Evolutionary conservation across 2,113 vertebrate genomes (phyloP), one percentile per base, ranked within the genome.

Genomic region (Marmota flaviventris): DNA sequence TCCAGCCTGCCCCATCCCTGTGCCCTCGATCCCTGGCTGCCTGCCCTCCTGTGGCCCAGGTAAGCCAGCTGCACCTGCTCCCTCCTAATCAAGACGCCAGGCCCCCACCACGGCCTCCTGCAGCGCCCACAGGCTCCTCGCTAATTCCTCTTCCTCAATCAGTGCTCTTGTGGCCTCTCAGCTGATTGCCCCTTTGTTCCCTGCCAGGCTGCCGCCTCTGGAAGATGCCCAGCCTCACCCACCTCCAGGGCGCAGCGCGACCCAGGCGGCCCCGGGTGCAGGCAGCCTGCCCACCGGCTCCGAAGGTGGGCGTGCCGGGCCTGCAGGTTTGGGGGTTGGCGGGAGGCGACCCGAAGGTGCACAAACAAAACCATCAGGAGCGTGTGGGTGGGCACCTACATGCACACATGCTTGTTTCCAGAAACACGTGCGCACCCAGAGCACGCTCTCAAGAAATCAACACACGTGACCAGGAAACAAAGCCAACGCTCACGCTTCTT

Each of bases 81-180:
- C 97, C 96, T 96, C 91, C 92, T 98, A 98, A 98, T 98, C 98
- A 98, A 96, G 90, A 96, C 69, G 89, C 89, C 85, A 93, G 83
- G 45, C 51, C 70, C 27, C 73, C 42, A 58, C 89, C 94, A 91
- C 51, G 0, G 5, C 93, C 70, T 61, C 96, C 92, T n/a, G 48
- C 73, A 5, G 87, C 86, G 89, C 67, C 93, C 86, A 2, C 91
- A 95, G 97, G 53, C 72, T 95, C 85, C 91, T 89, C 1, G 16
- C 96, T 98, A 96, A 98, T 76, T 95, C 61, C 96, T 98, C 98
- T 98, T 98, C 98, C 98, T 98, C 98, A 98, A 98, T 98, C 98
- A 98, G 96, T 85, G 89, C 98, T 98, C 98, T 96, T 93, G 1
- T 37, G 75, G 95, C 84, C 97, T 96, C 96, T 97, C 92, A 1